Evolutionary conservation across 92 coral and sea anemone species (phyloP), one percentile per base, ranked within the genome.

Genomic region (Umimayanthus chanpuru): DNA sequence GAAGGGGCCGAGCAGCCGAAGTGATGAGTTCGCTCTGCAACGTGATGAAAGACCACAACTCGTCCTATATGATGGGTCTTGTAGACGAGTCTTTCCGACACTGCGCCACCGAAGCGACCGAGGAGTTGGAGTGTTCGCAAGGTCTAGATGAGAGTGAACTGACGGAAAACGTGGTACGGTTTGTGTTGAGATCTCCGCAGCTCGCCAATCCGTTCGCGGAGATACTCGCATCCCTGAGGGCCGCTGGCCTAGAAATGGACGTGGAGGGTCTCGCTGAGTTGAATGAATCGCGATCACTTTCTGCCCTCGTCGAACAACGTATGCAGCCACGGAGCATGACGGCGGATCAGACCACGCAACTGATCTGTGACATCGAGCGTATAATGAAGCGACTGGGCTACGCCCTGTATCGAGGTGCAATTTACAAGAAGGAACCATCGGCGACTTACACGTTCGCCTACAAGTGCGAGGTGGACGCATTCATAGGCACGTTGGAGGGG

Each of bases 401-500:
- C 38, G 87, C 90, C 9, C 66, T 86, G 2, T 36, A 86, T 61
- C 66, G 72, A 0, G 89, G 89, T 20, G n/a, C 5, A 28, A 77
- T 86, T 25, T 76, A 73, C 86, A 86, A 55, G 39, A 86, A 74
- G 70, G 84, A 44, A 30, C 21, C 85, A 44, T 6, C 23, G 6
- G 86, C 89, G 11, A 40, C 4, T 16, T 87, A 81, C 75, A 47
- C 89, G 9, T 81, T 81, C 88, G 28, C 88, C 9, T 55, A 65
- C 76, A 88, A 81, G 79, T 88, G 91, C 55, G 65, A 53, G 10
- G 91, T 88, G 14, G 53, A 61, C 11, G 20, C 40, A 16, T 88
- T 88, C 88, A 47, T 81, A 43, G 88, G 88, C 47, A 56, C 89
- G 43, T 39, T 88, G 25, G 73, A 81, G 55, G 89, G 89, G 6